Evolutionary conservation across 2,888 invertebrate genomes (phyloP).

Genomic region (Leptura quadrifasciata): DNA sequence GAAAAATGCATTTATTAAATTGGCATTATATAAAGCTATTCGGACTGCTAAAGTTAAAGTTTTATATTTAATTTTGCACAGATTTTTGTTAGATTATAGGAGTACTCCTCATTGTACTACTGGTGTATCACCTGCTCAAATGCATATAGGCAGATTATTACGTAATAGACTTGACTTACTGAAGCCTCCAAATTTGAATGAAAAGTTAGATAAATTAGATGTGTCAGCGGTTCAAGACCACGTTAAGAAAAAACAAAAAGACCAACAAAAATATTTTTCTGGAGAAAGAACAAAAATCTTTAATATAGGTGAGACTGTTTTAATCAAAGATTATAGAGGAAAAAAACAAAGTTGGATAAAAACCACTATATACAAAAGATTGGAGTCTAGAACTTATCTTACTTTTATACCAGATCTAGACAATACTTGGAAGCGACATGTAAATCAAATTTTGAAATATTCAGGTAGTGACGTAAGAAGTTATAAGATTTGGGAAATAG

Average conservation of each 20-base stretch:
- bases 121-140: slow-evolving; percentile 5
- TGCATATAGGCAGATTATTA: neutral
- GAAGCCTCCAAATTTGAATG: neutral
- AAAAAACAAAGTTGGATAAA: slow-evolving; percentile 29
- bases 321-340: no score
- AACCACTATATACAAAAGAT: slow-evolving; percentile 29
- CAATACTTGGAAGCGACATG: no score
- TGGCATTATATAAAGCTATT: neutral
- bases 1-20: neutral
- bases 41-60: neutral
- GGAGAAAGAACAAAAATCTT: slow-evolving; percentile 20
- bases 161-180: neutral
- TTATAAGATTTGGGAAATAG: no score
- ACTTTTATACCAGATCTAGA: no score
- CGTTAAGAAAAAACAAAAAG: no score
- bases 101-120: slow-evolving; percentile 1
- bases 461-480: no score
- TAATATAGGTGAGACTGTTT: slow-evolving; percentile 28
- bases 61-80: slow-evolving; percentile 10
- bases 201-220: neutral
- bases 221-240: neutral
- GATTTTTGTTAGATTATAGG: slow-evolving; percentile 2
- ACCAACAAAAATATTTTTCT: slow-evolving; percentile 10
- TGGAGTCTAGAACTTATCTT: slow-evolving; percentile 23
- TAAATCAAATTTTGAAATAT: no score